Percentiles rank a stretch among this genome's conserved stretches.
phyloP scores from a whole-genome alignment of 2,113 vertebrate species.

The Pavo muticus region DNA sequence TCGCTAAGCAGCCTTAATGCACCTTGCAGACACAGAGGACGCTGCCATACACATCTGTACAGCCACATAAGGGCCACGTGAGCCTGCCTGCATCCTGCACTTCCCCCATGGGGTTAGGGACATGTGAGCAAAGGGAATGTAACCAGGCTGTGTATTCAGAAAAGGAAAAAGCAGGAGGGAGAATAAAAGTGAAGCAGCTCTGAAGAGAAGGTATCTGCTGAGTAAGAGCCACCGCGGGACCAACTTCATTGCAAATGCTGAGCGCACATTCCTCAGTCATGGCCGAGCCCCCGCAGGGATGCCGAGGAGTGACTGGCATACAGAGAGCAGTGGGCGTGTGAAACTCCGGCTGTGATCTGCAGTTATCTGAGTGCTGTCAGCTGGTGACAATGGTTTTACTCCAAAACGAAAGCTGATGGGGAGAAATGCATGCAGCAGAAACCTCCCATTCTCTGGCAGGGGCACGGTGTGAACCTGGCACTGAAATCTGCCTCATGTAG shows the following conservation, averaged over 20 bases:
- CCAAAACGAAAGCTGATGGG: background rate
- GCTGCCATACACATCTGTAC: background rate
- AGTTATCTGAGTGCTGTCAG: background rate
- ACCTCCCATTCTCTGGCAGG: background rate
- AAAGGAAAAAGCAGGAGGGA: background rate
- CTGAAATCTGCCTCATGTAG: background rate
- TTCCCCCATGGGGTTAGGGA: accelerated
- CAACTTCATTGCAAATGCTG: slow-evolving; percentile 45
- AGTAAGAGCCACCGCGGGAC: slow-evolving; percentile 15
- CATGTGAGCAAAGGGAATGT: background rate
- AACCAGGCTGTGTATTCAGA: background rate
- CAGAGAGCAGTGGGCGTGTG: background rate
- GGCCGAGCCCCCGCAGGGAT: background rate
- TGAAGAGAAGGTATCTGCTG: background rate
- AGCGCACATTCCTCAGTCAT: background rate
- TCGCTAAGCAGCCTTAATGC: background rate
- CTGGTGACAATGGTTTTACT: background rate
- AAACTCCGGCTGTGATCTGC: background rate
- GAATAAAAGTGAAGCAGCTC: background rate
- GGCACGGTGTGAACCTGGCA: background rate
- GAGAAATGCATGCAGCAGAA: background rate
- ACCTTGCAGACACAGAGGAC: background rate
- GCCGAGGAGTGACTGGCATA: slow-evolving; percentile 48
- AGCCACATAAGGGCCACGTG: accelerated
- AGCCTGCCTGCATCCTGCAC: accelerated